A percentile compares a stretch with the other conserved stretches of the same genome.
These are phyloP conservation scores for Cantharis lateralis DNA, from an alignment of 2,888 invertebrate genomes.

Conservation along the genomic window DNA sequence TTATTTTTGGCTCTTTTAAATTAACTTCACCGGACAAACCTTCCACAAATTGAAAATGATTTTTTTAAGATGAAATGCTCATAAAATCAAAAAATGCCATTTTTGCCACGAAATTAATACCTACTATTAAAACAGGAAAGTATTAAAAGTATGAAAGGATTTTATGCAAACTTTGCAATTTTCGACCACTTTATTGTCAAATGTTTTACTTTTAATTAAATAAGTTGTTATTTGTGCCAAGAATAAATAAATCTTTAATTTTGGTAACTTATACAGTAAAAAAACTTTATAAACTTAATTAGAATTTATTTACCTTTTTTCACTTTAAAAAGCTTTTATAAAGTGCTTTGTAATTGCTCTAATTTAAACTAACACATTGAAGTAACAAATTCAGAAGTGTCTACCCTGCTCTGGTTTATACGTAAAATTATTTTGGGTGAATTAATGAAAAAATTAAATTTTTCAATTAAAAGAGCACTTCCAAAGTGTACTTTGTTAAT, in stretches of 20 bases:
- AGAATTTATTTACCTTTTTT: neutral
- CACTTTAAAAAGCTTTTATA: neutral
- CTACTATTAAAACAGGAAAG: no score
- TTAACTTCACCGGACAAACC: no score
- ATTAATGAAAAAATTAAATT: slow-evolving; percentile 50
- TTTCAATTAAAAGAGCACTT: slow-evolving; percentile 47
- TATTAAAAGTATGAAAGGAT: no score
- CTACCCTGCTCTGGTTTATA: slow-evolving; percentile 13
- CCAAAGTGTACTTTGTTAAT: slow-evolving; percentile 48
- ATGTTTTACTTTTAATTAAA: neutral
- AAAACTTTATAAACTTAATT: neutral
- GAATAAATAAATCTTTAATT: neutral
- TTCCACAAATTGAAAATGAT: no score
- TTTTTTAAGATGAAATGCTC: no score
- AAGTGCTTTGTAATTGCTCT: neutral
- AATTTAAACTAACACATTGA: slow-evolving; percentile 4
- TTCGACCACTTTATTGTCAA: no score
- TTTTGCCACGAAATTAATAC: no score
- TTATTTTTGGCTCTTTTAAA: no score
- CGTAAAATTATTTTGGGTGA: slow-evolving; percentile 31
- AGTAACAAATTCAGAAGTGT: slow-evolving; percentile 23
- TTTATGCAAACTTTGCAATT: no score
- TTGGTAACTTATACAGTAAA: neutral
- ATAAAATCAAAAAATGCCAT: no score
- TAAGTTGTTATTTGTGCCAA: neutral